Conservation (phyloP, 2,113 vertebrate species). For the Synodontis membranacea region DNA sequence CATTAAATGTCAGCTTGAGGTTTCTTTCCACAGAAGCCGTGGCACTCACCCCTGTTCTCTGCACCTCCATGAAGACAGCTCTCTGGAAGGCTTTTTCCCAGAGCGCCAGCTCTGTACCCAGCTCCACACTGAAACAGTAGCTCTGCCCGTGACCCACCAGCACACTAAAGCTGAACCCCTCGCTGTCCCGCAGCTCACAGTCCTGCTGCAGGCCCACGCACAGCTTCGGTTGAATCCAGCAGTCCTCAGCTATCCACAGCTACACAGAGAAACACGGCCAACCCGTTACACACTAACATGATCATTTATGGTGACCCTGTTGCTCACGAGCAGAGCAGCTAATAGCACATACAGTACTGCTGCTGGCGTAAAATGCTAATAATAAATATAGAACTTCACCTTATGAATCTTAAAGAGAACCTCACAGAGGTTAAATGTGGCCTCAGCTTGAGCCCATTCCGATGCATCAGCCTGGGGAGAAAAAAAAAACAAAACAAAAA, state of each 20-base stretch:
- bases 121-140: constrained; percentile 85
- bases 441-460: constrained; percentile 88
- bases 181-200: constrained; percentile 78
- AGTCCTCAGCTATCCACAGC: constrained; percentile 87
- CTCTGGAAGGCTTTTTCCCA: constrained; percentile 94
- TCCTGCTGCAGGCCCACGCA: constrained; percentile 83
- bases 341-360: not conserved
- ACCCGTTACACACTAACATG: constrained; percentile 9
- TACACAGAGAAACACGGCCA: constrained; percentile 63
- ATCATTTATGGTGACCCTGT: constrained; percentile 5
- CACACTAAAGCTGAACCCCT: constrained; percentile 86
- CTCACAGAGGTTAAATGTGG: constrained; percentile 93
- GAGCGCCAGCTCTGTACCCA: constrained; percentile 80
- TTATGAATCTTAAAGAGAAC: constrained; percentile 94
- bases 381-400: constrained; percentile 67
- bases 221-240: constrained; percentile 85
- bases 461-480: constrained; percentile 77
- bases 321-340: not conserved
- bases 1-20: constrained; percentile 9
- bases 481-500: too few relatives aligned
- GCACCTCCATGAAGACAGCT: constrained; percentile 90
- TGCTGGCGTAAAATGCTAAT: constrained; percentile 18
- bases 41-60: constrained; percentile 82
- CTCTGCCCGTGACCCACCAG: constrained; percentile 83
- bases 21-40: not conserved